These are phyloP conservation scores for Siniperca knerii DNA, from an alignment of 2,113 vertebrate genomes.

Conservation along the genomic window DNA sequence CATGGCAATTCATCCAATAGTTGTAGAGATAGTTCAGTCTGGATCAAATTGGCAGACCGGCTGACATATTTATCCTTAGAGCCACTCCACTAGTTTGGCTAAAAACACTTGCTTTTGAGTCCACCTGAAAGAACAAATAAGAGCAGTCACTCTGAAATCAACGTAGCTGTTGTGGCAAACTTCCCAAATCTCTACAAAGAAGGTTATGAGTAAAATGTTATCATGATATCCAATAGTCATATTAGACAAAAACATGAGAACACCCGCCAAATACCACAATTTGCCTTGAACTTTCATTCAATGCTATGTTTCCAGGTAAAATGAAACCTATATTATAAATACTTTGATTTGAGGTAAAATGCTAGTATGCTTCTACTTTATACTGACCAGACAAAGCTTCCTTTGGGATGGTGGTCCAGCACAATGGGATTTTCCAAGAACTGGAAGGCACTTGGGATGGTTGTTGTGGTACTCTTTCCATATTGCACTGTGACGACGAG, in stretches of 20 bases:
- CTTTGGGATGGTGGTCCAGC: constrained; percentile 84
- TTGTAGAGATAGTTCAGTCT: neutral
- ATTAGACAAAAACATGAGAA: neutral
- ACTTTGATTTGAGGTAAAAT: neutral
- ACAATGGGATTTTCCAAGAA: constrained; percentile 90
- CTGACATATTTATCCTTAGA: neutral
- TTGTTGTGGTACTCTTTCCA: constrained; percentile 74
- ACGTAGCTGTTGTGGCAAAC: neutral
- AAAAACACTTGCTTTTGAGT: neutral
- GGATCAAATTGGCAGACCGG: neutral
- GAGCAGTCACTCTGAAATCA: neutral
- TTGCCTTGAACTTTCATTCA: neutral
- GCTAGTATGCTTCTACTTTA: neutral
- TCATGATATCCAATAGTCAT: constrained; percentile 7
- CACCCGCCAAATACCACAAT: neutral
- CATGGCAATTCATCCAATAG: neutral
- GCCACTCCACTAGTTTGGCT: neutral
- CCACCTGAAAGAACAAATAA: neutral
- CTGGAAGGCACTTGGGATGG: constrained; percentile 70
- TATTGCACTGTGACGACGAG: constrained; percentile 81
- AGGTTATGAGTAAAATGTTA: neutral
- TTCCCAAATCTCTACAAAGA: neutral
- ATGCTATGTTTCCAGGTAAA: neutral
- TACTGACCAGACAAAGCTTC: constrained; percentile 92
- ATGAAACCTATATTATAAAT: neutral